phyloP scores from a whole-genome alignment of 2,888 invertebrate genomes.

The Periphyllus acericola region DNA sequence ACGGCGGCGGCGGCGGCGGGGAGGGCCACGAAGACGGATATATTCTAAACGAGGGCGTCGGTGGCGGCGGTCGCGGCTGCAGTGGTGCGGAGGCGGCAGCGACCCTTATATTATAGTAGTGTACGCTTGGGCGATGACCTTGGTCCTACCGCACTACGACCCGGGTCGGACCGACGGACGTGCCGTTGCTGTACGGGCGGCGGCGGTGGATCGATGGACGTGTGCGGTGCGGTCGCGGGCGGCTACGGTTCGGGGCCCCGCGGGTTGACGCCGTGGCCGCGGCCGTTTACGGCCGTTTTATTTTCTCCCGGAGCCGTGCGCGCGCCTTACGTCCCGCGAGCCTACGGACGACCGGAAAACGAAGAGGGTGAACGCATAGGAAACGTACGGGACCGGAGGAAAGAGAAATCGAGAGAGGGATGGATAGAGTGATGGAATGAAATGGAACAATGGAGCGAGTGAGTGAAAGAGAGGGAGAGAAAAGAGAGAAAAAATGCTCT shows the following conservation, averaged over 20 bases:
- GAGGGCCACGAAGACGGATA: too few species aligned
- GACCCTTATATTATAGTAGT: background rate
- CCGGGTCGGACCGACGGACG: slow-evolving; percentile 2
- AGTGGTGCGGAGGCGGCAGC: background rate
- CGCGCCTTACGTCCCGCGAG: background rate
- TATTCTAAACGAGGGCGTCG: too few species aligned
- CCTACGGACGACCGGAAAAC: background rate
- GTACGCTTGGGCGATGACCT: slow-evolving; percentile 23
- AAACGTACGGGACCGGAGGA: background rate
- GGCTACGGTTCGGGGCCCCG: background rate
- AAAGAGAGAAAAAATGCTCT: too few species aligned
- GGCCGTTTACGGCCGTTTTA: background rate
- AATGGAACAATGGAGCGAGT: too few species aligned
- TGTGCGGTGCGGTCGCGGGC: background rate
- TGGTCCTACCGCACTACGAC: slow-evolving; percentile 61
- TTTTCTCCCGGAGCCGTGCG: background rate
- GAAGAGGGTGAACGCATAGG: too few species aligned
- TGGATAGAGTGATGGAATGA: background rate
- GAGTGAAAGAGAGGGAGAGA: too few species aligned
- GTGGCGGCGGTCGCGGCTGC: too few species aligned
- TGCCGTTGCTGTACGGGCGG: background rate
- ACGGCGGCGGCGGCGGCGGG: too few species aligned
- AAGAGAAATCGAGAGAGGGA: background rate
- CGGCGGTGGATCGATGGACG: background rate
- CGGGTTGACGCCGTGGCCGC: background rate